These are phyloP conservation scores for Phenganax subtilis DNA, from an alignment of 92 coral and sea anemone genomes.

Conservation along the genomic window DNA sequence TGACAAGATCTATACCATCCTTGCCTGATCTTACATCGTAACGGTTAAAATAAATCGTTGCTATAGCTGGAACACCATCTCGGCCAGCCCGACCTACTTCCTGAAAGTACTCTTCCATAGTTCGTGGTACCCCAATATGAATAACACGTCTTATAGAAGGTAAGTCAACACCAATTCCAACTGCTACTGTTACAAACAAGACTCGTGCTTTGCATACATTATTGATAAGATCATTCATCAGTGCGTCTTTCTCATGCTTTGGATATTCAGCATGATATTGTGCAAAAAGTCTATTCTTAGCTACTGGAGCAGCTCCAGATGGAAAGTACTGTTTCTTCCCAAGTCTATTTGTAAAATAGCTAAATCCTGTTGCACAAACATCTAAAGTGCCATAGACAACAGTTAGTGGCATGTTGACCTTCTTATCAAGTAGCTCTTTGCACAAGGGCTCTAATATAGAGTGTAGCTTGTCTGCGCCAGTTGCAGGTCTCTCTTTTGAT, in stretches of 20 bases:
- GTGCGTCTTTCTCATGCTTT: constrained; percentile 42
- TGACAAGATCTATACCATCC: constrained; percentile 31
- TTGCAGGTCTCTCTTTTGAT: constrained; percentile 6
- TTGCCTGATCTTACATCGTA: constrained; percentile 48
- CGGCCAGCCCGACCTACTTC: constrained; percentile 57
- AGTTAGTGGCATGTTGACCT: constrained; percentile 47
- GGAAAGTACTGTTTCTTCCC: constrained; percentile 51
- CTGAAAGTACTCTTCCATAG: constrained; percentile 51
- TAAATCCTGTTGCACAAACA: constrained; percentile 41
- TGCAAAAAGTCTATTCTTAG: constrained; percentile 51
- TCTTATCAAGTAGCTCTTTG: constrained; percentile 26
- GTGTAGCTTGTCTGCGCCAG: constrained; percentile 41
- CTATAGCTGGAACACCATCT: constrained; percentile 53
- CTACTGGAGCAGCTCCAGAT: constrained; percentile 18
- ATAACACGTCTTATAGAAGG: constrained; percentile 44
- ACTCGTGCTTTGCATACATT: constrained; percentile 43
- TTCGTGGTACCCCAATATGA: constrained; percentile 55
- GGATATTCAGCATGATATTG: constrained; percentile 66
- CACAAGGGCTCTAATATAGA: constrained; percentile 33
- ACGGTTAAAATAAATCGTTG: constrained; percentile 42
- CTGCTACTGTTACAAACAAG: constrained; percentile 55
- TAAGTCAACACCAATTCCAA: constrained; percentile 54
- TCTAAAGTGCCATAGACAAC: constrained; percentile 56
- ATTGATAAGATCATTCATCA: constrained; percentile 32
- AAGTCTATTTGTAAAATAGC: constrained; percentile 35